Evolutionary conservation across 2,113 vertebrate species (phyloP), one percentile per base, ranked within the genome.

Genomic region (Hipposideros armiger): DNA sequence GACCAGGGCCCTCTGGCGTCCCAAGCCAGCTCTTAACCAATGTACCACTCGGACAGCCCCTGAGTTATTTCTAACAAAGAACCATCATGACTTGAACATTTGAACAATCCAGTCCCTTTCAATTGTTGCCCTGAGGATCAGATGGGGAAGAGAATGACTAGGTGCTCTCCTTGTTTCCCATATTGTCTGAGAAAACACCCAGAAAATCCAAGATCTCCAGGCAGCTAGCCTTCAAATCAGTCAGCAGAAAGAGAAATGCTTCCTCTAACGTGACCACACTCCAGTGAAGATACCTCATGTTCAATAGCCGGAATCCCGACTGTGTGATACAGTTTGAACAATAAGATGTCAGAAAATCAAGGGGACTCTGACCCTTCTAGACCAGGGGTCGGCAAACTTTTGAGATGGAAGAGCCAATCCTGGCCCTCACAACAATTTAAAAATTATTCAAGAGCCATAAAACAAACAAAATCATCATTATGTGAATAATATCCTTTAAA

Each of bases 61-160:
- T 36, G 56, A 92, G 73, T 97, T 95, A 93, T 97, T 97, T 97
- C 83, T 92, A 88, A 97, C 87, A 40, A 4, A 70, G 50, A 66
- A 64, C 32, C n/a, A 16, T 90, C 13, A 2, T 96, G 90, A 96
- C 36, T 85, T 94, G 42, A 64, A 76, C 42, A 73, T 2, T 86
- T 19, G 76, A 88, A 83, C 26, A 30, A 56, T 20, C 62, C 42
- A 67, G 83, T 60, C 74, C 76, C 67, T 77, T 52, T 72, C 47
- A 66, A 45, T 30, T 73, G 80, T 10, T 70, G 72, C 30, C 6
- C 47, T 67, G 78, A 84, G 13, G 77, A 86, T 78, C 78, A 83
- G 74, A 83, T 28, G 54, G 72, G 40, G 62, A 88, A 80, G 64
- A 52, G 52, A 67, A 70, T n/a, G 67, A 91, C 72, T 66, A 4